phyloP scores from a whole-genome alignment of 2,113 vertebrate species.

The Odontophorus gujanensis region DNA sequence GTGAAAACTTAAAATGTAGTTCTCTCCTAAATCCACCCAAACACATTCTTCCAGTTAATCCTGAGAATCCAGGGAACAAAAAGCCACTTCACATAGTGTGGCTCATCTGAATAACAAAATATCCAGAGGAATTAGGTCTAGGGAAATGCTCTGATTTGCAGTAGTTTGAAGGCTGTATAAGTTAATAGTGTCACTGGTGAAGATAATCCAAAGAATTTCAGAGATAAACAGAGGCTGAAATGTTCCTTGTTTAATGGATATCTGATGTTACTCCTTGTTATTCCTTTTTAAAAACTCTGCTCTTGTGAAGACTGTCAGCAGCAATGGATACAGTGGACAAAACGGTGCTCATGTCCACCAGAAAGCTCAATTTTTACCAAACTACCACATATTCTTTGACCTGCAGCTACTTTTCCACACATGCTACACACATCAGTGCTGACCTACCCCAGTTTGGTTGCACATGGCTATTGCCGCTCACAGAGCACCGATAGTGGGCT shows the following conservation, averaged over 20 bases:
- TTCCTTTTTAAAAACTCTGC: background rate
- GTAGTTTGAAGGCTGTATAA: slow-evolving; percentile 33
- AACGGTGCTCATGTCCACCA: background rate
- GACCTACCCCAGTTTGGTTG: background rate
- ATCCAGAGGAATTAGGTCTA: slow-evolving; percentile 31
- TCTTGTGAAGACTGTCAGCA: background rate
- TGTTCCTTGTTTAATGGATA: background rate
- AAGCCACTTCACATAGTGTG: slow-evolving; percentile 17
- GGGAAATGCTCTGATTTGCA: background rate
- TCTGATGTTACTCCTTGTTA: background rate
- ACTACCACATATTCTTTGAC: background rate
- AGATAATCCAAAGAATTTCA: slow-evolving; percentile 40
- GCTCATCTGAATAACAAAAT: slow-evolving; percentile 16
- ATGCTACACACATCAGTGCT: background rate
- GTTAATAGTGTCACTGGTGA: slow-evolving; percentile 24
- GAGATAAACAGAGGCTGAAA: slow-evolving; percentile 24
- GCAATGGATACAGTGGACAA: background rate
- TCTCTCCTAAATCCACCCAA: background rate
- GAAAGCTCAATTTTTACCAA: slow-evolving; percentile 9
- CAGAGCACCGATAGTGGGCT: background rate
- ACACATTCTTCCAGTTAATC: slow-evolving; percentile 4
- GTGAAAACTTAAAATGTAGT: background rate
- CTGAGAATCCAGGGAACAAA: slow-evolving; percentile 15
- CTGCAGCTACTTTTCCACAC: background rate
- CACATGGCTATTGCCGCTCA: background rate